Evolutionary conservation across 2,797 vertebrate genomes (phyloP).

Genomic region (Pangasius macronema): DNA sequence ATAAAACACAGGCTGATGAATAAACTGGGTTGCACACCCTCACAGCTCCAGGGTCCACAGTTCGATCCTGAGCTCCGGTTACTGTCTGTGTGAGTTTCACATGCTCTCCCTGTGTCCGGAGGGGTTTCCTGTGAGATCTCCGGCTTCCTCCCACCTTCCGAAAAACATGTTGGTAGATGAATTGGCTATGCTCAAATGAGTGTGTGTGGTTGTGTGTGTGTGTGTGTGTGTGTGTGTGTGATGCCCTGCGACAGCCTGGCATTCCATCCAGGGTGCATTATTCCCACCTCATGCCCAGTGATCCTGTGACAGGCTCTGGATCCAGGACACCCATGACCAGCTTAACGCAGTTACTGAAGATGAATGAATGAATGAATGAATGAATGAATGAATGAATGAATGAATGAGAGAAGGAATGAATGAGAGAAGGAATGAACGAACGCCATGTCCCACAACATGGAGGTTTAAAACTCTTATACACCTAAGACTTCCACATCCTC

Average conservation of each 20-base stretch:
- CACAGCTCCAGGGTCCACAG: background rate
- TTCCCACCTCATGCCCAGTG: background rate
- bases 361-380: background rate
- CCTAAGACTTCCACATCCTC: background rate
- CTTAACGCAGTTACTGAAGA: background rate
- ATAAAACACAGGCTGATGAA: slow-evolving; percentile 6
- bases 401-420: background rate
- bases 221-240: background rate
- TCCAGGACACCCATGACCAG: background rate
- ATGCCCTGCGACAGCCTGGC: background rate
- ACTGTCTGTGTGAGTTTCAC: background rate
- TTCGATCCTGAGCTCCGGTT: slow-evolving; percentile 12
- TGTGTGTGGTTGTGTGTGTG: background rate
- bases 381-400: too few species aligned
- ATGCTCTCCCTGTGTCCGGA: background rate
- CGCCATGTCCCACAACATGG: background rate
- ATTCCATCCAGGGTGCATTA: background rate
- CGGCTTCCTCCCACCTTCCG: background rate
- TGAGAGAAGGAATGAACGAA: background rate
- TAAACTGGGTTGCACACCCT: background rate
- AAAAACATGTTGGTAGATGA: background rate
- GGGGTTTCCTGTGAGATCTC: slow-evolving; percentile 11
- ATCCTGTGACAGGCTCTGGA: background rate
- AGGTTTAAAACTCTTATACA: background rate
- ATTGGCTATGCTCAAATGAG: background rate